phyloP scores from a whole-genome alignment of 2,113 vertebrate species.

The Campylorhamphus procurvoides region DNA sequence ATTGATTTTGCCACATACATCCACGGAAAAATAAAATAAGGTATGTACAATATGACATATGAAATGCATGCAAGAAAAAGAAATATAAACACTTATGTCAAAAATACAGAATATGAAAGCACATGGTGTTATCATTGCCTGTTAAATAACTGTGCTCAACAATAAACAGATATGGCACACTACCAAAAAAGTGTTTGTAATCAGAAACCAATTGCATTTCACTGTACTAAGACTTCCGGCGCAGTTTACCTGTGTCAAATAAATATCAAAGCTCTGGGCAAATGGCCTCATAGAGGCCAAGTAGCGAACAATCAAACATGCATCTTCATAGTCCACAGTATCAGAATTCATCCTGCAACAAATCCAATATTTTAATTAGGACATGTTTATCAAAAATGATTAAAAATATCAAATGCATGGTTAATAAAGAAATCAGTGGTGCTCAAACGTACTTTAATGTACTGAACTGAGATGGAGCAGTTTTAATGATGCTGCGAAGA shows the following conservation, averaged over 20 bases:
- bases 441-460: background rate
- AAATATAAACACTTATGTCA: background rate
- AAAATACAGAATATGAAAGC: background rate
- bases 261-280: conserved; percentile 83
- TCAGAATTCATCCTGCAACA: conserved; percentile 12
- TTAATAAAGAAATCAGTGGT: background rate
- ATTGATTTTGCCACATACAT: background rate
- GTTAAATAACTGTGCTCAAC: background rate
- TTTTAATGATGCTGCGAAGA: conserved; percentile 91
- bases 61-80: background rate
- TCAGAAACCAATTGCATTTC: background rate
- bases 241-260: conserved; percentile 18
- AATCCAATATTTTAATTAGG: background rate
- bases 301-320: conserved; percentile 92
- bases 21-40: background rate
- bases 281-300: conserved; percentile 99
- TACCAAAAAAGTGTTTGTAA: background rate
- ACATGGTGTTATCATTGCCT: background rate
- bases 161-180: background rate
- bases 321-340: conserved; percentile 13
- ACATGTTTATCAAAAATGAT: no score
- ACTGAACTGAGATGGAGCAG: conserved; percentile 78
- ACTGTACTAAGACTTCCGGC: background rate
- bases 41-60: background rate
- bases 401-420: background rate